Base-by-base conservation (phyloP, 2,113 vertebrate species). In the Clarias magur region DNA sequence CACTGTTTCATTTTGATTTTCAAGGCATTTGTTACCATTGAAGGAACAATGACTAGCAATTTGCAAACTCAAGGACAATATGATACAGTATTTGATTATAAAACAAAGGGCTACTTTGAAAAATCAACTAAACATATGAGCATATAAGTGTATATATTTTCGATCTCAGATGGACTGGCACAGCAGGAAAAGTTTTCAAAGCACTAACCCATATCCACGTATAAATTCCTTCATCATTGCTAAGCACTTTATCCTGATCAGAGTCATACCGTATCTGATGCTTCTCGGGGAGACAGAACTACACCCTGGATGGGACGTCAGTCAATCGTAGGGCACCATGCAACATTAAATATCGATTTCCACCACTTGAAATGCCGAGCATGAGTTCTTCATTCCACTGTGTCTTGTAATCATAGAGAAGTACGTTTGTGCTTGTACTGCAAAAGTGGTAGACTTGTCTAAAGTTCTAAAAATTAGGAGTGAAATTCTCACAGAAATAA, bases 301-400 rank as follows among this genome's bases (percentile, higher is more conserved):
- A 80, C 76, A 80, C 27, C 54, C 76, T 16, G 54, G 16, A 80
- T 60, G 56, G 56, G 27, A 23, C 27, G 4, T 30, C 56, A 59
- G 78, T 80, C 78, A 62, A 38, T 60, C 34, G 21, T 57, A 80
- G 56, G 56, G 19, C 56, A 81, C 19, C 30, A 11, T 34, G 57
- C 19, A 25, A 80, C 10, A 62, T 81, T 19, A 23, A 54, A 38
- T n/a, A 81, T 81, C 57, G 34, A 81, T 38, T 81, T 81, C 79
- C 25, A 11, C 17, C 21, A 4, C 79, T 81, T 81, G 19, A 81
- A 81, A 81, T 42, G 79, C 27, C 21, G 38, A 12, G 54, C 11
- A 62, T 81, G 79, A 62, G 57, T 34, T 8, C 30, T 81, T 62
- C 25, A 60, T 81, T 81, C 79, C 57, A 62, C 79, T 38, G 30